These are phyloP conservation scores for Eilema griseolum DNA, from an alignment of 2,888 invertebrate species.

Conservation along the genomic window DNA sequence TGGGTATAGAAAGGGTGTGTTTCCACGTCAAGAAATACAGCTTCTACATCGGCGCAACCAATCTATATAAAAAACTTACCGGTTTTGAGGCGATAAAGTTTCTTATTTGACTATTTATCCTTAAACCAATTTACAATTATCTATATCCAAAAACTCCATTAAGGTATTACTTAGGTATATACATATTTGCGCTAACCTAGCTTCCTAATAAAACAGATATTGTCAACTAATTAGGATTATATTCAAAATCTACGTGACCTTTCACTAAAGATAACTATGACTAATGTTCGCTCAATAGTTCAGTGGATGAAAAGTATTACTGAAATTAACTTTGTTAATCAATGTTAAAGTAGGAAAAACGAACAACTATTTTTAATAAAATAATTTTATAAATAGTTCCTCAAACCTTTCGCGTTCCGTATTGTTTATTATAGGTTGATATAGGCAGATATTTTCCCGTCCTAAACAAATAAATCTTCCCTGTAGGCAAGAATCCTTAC, in stretches of 20 bases:
- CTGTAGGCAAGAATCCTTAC: slow-evolving; percentile 32
- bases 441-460: neutral
- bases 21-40: no score
- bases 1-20: no score
- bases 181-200: neutral
- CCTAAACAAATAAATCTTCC: neutral
- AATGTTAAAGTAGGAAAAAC: neutral
- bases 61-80: neutral
- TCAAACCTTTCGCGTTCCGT: neutral
- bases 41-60: no score
- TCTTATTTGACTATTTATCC: slow-evolving; percentile 1
- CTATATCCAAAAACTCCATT: neutral
- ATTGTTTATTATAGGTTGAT: neutral
- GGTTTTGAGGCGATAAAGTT: no score
- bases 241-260: no score
- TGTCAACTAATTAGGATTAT: slow-evolving; percentile 17
- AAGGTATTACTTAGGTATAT: neutral
- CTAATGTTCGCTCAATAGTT: neutral
- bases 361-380: neutral
- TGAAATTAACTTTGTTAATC: neutral
- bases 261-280: neutral
- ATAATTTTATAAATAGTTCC: neutral
- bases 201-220: neutral
- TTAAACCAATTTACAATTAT: neutral
- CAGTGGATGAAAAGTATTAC: neutral